phyloP scores from a whole-genome alignment of 2,113 vertebrate genomes.

The Rhodinocichla rosea region DNA sequence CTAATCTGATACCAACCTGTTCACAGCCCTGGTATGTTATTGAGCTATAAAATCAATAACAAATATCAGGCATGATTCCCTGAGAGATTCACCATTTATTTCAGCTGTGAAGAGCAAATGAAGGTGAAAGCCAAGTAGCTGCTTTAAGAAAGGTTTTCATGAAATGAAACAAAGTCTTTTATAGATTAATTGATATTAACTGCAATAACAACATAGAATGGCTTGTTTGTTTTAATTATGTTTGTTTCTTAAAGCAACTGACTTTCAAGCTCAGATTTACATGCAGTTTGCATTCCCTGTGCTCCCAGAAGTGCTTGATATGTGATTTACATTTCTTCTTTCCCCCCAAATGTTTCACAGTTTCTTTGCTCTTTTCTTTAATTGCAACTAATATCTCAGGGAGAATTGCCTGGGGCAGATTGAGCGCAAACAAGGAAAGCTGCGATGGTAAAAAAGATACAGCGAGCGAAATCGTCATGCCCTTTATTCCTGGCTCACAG shows the following conservation, averaged over 20 bases:
- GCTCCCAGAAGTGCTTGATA: not conserved
- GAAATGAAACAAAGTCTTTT: not conserved
- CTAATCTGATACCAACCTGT: slow-evolving; percentile 71
- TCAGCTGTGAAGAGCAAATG: slow-evolving; percentile 69
- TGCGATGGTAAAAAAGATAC: not conserved
- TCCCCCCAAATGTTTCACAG: not conserved
- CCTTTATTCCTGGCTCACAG: not conserved
- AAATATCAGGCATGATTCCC: slow-evolving; percentile 66
- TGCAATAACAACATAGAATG: not conserved
- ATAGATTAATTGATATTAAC: slow-evolving; percentile 38
- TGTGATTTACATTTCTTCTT: not conserved
- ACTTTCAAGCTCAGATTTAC: slow-evolving; percentile 15
- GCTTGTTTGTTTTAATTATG: not conserved
- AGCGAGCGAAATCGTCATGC: not conserved
- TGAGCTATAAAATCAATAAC: slow-evolving; percentile 74
- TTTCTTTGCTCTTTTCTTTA: slow-evolving; percentile 36
- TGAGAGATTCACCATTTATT: slow-evolving; percentile 69
- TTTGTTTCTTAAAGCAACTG: not conserved
- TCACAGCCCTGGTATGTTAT: slow-evolving; percentile 47
- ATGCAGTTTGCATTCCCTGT: not conserved
- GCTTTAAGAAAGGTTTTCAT: not conserved
- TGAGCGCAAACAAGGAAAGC: not conserved
- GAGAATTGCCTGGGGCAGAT: not conserved
- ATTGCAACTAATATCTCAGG: not conserved
- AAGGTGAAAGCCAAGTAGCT: slow-evolving; percentile 60